These are phyloP conservation scores for Chelonoidis abingdonii DNA, from an alignment of 2,113 vertebrate genomes.

Conservation along the genomic window DNA sequence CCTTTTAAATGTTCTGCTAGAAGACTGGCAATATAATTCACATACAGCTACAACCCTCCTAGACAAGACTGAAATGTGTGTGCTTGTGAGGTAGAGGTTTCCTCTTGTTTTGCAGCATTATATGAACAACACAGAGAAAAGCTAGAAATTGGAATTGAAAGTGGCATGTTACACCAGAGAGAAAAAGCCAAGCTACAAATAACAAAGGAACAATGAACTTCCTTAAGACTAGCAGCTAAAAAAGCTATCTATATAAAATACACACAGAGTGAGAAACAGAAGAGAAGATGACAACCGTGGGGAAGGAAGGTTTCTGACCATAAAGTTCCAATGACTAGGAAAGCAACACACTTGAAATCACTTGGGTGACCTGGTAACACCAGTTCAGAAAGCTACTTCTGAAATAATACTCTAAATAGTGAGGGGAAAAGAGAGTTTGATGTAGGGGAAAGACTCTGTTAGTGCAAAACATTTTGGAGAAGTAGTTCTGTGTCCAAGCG, in stretches of 20 bases:
- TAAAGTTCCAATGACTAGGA: not conserved
- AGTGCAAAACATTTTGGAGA: not conserved
- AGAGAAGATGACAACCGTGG: not conserved
- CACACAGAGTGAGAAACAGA: not conserved
- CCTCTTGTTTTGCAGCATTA: not conserved
- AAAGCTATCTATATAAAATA: not conserved
- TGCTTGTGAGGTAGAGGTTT: not conserved
- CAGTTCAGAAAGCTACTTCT: constrained; percentile 4
- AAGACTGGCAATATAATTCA: not conserved
- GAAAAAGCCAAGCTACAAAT: not conserved
- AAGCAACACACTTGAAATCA: not conserved
- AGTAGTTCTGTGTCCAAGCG: constrained; percentile 2
- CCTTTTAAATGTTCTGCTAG: not conserved
- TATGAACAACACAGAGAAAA: not conserved
- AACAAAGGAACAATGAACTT: not conserved
- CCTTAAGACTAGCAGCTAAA: not conserved
- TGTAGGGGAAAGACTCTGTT: not conserved
- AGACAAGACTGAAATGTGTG: not conserved
- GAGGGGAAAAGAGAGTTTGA: not conserved
- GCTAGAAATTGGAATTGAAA: not conserved
- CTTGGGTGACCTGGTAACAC: not conserved
- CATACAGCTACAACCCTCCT: accelerated
- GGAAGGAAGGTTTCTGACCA: not conserved
- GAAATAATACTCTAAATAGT: not conserved
- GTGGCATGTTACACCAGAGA: not conserved